phyloP scores from a whole-genome alignment of 2,113 vertebrate species.

The Lophius piscatorius region DNA sequence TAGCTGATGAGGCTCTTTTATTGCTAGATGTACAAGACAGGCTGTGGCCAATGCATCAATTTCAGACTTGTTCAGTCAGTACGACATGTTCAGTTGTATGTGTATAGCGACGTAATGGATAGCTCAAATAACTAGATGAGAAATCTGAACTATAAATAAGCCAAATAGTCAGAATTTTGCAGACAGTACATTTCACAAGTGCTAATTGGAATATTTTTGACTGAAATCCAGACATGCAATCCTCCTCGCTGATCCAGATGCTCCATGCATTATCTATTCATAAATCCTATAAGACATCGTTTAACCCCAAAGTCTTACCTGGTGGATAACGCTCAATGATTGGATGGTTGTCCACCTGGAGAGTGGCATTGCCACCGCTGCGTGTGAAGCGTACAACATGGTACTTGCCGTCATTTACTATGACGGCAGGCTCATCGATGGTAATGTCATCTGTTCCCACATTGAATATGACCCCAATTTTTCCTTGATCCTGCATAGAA shows the following conservation, averaged over 20 bases:
- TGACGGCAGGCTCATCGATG: slow-evolving; percentile 90
- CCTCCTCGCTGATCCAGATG: slow-evolving; percentile 17
- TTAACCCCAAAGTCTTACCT: slow-evolving; percentile 79
- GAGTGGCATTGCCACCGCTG: slow-evolving; percentile 94
- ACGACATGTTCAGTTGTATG: slow-evolving; percentile 53
- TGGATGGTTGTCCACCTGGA: slow-evolving; percentile 97
- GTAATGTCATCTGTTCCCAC: slow-evolving; percentile 96
- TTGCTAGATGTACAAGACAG: slow-evolving; percentile 45
- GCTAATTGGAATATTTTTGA: slow-evolving; percentile 19
- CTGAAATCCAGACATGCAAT: slow-evolving; percentile 51
- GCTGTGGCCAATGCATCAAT: slow-evolving; percentile 31
- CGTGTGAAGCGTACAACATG: slow-evolving; percentile 96
- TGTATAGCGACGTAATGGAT: slow-evolving; percentile 43
- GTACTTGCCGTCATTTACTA: slow-evolving; percentile 95
- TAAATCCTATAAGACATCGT: not conserved
- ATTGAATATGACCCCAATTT: slow-evolving; percentile 94
- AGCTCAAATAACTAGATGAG: slow-evolving; percentile 31
- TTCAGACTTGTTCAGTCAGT: slow-evolving; percentile 35
- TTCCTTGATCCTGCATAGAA: slow-evolving; percentile 87
- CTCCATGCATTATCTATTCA: slow-evolving; percentile 45
- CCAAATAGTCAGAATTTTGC: slow-evolving; percentile 46
- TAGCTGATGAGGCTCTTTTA: slow-evolving; percentile 52
- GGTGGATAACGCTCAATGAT: slow-evolving; percentile 94
- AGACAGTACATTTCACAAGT: slow-evolving; percentile 46
- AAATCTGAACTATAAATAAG: slow-evolving; percentile 56